phyloP scores from a whole-genome alignment of 2,797 vertebrate species.

The Acanthis flammea region DNA sequence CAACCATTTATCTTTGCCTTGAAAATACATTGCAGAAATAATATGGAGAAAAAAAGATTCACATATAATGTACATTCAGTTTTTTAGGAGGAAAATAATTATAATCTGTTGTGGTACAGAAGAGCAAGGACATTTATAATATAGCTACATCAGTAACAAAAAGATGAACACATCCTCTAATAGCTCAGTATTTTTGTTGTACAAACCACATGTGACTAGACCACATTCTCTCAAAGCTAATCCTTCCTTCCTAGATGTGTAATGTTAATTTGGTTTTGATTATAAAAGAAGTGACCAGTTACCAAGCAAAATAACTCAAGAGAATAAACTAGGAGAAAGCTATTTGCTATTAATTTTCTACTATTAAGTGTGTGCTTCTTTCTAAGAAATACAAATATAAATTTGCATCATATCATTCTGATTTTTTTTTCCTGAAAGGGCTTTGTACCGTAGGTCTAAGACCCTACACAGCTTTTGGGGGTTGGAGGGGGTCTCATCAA shows the following conservation, averaged over 20 bases:
- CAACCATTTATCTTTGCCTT: neutral
- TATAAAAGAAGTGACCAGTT: neutral
- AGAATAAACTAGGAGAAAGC: neutral
- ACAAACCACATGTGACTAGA: neutral
- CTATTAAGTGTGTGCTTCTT: neutral
- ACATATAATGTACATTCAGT: neutral
- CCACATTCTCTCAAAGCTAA: neutral
- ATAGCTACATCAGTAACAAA: neutral
- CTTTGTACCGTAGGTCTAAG: neutral
- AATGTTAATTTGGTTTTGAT: neutral
- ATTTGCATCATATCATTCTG: neutral
- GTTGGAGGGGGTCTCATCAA: accelerated
- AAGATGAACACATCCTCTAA: neutral
- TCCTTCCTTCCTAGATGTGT: neutral
- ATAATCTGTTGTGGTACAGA: neutral
- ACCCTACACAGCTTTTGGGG: neutral
- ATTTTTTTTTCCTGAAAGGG: neutral
- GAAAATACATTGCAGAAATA: neutral
- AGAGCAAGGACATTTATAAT: neutral
- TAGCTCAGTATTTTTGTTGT: neutral
- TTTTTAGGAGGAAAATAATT: neutral
- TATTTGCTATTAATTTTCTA: neutral
- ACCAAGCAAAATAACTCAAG: neutral
- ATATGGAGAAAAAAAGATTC: neutral
- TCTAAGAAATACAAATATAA: neutral